Base-by-base conservation (phyloP, 2,888 invertebrate species). In the Diloba caeruleocephala region DNA sequence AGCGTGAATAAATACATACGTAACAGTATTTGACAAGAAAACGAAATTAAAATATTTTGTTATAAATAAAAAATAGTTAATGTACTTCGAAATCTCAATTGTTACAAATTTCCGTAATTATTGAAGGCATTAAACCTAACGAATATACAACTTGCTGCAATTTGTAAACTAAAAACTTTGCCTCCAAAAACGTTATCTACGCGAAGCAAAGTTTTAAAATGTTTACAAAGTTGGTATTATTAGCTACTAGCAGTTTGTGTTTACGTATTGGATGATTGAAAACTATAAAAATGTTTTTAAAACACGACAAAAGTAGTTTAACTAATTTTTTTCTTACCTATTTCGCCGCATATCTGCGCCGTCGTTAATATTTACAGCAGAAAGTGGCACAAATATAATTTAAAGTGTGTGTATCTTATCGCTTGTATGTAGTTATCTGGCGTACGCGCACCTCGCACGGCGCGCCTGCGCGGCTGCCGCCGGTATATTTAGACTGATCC, bases 401-500 rank as follows among this genome's bases (percentile, higher is more conserved):
- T 79, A 79, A 71, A 58, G 44, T 79, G 74, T 80, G 76, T 84
- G 76, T 90, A 87, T 89, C 88, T 92, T 92, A 92, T 92, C 90
- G 85, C 79, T 79, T 66, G 79, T 77, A 73, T 77, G 74, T 82
- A 80, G 81, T 87, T 89, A 85, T 87, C 86, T 87, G 76, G 81
- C 81, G 81, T 81, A 83, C 74, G 79, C 76, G 74, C 68, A 79
- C 78, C 76, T 78, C 78, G 82, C 81, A 76, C 81, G 66, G 76
- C 86, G 90, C 89, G 88, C 83, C 82, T 84, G 87, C 91, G 89
- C 89, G 78, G 70, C 79, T 84, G 83, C 85, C 74, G 56, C 61
- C 87, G 86, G 86, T 92, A 90, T 89, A 91, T 90, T 91, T 92
- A 92, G 92, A 92, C 89, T 90, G 91, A 86, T 84, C 81, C 83